A percentile compares a stretch with the other conserved stretches of the same genome.
Conservation (phyloP, 2,888 invertebrate species). For the Leptinotarsa rubiginosa region DNA sequence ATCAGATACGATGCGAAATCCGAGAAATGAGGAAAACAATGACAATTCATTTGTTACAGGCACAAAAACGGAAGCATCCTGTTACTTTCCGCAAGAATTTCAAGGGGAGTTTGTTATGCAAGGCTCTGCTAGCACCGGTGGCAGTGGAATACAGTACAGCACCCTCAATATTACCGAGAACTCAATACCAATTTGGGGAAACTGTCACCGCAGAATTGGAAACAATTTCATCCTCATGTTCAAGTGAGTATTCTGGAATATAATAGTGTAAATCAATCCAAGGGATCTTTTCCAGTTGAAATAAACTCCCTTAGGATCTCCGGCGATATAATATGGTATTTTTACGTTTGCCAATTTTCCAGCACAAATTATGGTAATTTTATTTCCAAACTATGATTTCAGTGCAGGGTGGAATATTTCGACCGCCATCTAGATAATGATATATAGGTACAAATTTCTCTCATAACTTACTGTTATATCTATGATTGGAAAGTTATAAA, state of each 20-base stretch:
- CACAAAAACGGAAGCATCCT: constrained; percentile 62
- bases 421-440: no score
- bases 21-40: background rate
- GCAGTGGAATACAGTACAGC: constrained; percentile 71
- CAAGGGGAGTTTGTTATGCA: constrained; percentile 76
- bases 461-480: no score
- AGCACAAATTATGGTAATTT: no score
- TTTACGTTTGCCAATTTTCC: no score
- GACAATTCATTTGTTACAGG: constrained; percentile 45
- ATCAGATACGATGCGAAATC: background rate
- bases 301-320: no score
- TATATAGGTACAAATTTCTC: no score
- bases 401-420: no score
- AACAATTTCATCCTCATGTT: constrained; percentile 74
- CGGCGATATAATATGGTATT: no score
- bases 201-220: constrained; percentile 71
- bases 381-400: no score
- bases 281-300: no score
- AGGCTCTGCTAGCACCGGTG: constrained; percentile 64
- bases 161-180: constrained; percentile 73
- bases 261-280: background rate
- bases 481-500: no score
- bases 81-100: constrained; percentile 75
- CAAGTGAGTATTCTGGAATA: constrained; percentile 64
- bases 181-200: constrained; percentile 76